Evolutionary conservation across 2,888 invertebrate genomes (phyloP).

Genomic region (Aspidapion aeneum): DNA sequence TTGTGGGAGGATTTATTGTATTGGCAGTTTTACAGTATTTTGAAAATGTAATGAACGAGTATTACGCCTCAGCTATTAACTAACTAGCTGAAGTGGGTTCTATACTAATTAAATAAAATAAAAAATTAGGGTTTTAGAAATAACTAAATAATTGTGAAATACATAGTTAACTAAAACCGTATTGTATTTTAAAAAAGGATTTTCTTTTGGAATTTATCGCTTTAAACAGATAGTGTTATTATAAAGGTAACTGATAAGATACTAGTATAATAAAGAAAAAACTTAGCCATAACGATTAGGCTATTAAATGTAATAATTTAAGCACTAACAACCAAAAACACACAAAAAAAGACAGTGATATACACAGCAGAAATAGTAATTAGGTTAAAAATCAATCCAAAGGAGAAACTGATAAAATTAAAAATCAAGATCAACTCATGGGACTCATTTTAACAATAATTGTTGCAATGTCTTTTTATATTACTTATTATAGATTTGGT

Average conservation of each 20-base stretch:
- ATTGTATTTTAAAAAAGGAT: no score
- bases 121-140: slow-evolving; percentile 1
- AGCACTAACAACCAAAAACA: not conserved
- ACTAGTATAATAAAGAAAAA: not conserved
- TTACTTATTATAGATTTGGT: slow-evolving; percentile 52
- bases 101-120: not conserved
- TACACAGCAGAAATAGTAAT: not conserved
- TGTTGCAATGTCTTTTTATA: slow-evolving; percentile 53
- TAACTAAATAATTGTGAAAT: no score
- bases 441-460: slow-evolving; percentile 48
- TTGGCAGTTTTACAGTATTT: slow-evolving; percentile 42
- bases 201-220: no score
- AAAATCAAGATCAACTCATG: slow-evolving; percentile 38
- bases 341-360: not conserved
- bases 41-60: no score
- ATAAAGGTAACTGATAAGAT: not conserved
- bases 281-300: not conserved
- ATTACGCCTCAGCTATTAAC: no score
- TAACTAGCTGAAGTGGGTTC: slow-evolving; percentile 14
- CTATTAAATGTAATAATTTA: not conserved
- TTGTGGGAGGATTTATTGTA: slow-evolving; percentile 43
- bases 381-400: slow-evolving; percentile 19
- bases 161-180: no score
- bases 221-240: no score
- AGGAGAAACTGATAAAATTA: slow-evolving; percentile 24